Evolutionary conservation across 2,797 vertebrate genomes (phyloP), one percentile per base, ranked within the genome.

Genomic region (Phylloscopus collybita): DNA sequence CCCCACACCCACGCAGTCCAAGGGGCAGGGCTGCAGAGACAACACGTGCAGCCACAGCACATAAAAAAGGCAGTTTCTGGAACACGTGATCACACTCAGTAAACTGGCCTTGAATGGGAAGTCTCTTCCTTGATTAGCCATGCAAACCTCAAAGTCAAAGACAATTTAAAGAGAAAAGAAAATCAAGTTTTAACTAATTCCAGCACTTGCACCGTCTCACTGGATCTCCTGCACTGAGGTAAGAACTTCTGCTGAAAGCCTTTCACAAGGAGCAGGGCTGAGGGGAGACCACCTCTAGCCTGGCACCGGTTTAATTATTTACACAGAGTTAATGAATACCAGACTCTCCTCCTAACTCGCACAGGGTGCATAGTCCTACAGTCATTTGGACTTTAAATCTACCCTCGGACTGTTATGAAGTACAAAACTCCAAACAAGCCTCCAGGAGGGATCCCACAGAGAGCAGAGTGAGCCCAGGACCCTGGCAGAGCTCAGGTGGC

Each of bases 281-380:
- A 93, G 67, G 62, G 16, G 80, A 90, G 89, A 76, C 67, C 93
- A 95, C 84, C 83, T 89, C 91, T 10, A n/a, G 76, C 42, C 84
- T 67, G 67, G 81, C 72, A 73, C 67, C 3, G 26, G 93, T 34
- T 97, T 96, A 97, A 97, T 97, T 91, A 96, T 97, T 97, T 88
- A 95, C 97, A 54, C 47, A 20, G 42, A 81, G 96, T 97, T 97
- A 97, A 97, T 96, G 94, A 97, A 34, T 64, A 90, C 32, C 90
- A 94, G 93, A 38, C 86, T 95, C 74, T 95, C 79, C 87, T 94
- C 85, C 93, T 95, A 93, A 81, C 86, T 32, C 20, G 60, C 13
- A 44, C 90, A 93, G 87, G 86, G 95, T 95, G 93, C 96, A 97
- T 78, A 96, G 95, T 96, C 93, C 96, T 95, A 2, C 80, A 91